Percentiles rank a stretch among this genome's conserved stretches.
phyloP scores from a whole-genome alignment of 2,113 vertebrate species.

The Hypocryptadius cinnamomeus region DNA sequence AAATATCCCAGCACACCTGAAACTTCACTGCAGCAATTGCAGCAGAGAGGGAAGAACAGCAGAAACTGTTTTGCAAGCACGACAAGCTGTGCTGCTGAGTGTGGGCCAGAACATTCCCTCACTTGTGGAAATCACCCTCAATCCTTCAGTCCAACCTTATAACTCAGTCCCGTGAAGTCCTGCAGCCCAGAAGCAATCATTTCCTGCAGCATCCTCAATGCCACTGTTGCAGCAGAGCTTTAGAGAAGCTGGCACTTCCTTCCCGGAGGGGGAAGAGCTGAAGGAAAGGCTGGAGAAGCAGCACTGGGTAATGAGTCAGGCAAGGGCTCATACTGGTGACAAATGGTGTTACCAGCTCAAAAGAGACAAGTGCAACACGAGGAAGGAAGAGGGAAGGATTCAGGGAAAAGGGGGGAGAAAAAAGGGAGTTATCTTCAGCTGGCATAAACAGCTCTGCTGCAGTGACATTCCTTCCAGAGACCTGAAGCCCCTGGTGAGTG shows the following conservation, averaged over 20 bases:
- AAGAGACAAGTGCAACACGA: slow-evolving; percentile 12
- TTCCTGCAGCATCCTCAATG: neutral
- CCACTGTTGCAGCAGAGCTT: neutral
- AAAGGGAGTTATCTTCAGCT: neutral
- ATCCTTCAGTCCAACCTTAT: neutral
- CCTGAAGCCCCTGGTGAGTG: neutral
- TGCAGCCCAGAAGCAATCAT: neutral
- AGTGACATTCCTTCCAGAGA: neutral
- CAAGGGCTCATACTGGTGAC: slow-evolving; percentile 27
- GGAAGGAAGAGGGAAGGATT: neutral
- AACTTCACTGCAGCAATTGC: neutral
- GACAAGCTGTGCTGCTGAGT: neutral
- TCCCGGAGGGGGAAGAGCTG: neutral
- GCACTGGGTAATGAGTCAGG: neutral
- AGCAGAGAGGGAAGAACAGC: neutral
- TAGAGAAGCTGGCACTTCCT: slow-evolving; percentile 13
- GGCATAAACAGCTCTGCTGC: neutral
- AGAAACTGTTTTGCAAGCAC: neutral
- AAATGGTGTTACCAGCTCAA: neutral
- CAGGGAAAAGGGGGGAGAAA: neutral
- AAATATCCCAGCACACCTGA: neutral
- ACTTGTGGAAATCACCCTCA: neutral
- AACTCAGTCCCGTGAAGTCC: neutral
- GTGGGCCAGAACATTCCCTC: neutral
- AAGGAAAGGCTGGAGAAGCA: neutral